Base-by-base conservation (phyloP, 2,797 vertebrate genomes). In the Hydrolagus colliei region DNA sequence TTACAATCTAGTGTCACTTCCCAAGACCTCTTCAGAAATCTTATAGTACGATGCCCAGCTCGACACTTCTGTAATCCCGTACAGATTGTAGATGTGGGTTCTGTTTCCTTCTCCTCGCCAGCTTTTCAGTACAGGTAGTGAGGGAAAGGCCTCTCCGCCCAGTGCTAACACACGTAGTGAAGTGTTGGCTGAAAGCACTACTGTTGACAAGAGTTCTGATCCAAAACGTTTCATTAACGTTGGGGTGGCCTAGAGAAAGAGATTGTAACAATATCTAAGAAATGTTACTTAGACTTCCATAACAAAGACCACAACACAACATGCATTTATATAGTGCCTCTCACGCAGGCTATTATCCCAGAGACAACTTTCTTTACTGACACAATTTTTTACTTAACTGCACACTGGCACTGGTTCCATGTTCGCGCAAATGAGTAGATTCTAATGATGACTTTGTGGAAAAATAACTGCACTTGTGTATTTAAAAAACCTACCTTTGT, bases 41-140 rank as follows among this genome's bases (percentile, higher is more conserved):
- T 87, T 90, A 89, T 95, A 96, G 86, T 90, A 96, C 86, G 92
- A 96, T 20, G 97, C 97, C 98, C 98, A 99, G 90, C 97, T 97
- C 87, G 98, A 99, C 76, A 99, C 97, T 88, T 99, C 98, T 0
- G 98, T 99, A 86, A 97, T 93, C 63, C 98, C 98, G 41, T 99
- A 99, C 76, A 99, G 89, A 91, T 98, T 99, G 91, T 94, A 99
- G 88, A 99, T 90, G 2, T 87, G 88, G 2, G 98, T 99, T 90
- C 89, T 92, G 89, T 98, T 99, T 86, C 95, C 95, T 86, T 93
- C 20, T 75, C 92, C 94, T 87, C 91, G 96, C 97, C 98, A 99
- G 89, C 91, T 94, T 86, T 88, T 93, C 87, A 98, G 91, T 87
- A 95, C 78, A 75, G 87, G 89, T 1, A 94, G 87, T 0, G 90